Percentiles rank a stretch among this genome's conserved stretches.
Evolutionary conservation across 2,888 invertebrate species (phyloP).

Genomic region (Agrotis puta): DNA sequence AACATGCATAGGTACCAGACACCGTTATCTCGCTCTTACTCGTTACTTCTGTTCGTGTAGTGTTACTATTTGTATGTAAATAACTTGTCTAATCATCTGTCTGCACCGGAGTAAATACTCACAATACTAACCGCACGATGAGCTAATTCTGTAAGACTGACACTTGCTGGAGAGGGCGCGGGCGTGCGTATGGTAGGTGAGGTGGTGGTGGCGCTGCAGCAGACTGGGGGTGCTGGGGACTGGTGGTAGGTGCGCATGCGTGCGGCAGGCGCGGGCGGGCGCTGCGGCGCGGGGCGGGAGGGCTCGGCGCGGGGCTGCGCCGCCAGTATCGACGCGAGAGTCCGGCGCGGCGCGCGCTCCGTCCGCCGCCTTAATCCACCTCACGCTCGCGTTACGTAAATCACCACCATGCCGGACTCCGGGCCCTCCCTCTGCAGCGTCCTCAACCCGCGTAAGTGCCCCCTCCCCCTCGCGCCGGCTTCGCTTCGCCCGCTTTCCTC

Average conservation of each 20-base stretch:
- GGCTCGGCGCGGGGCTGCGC: conserved; percentile 80
- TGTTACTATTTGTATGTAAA: conserved; percentile 43
- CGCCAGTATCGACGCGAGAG: conserved; percentile 90
- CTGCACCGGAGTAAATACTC: conserved; percentile 15
- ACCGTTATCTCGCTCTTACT: conserved; percentile 48
- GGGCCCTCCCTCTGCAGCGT: conserved; percentile 89
- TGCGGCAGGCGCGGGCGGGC: conserved; percentile 61
- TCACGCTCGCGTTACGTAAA: conserved; percentile 87
- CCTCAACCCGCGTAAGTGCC: conserved; percentile 88
- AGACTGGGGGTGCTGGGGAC: conserved; percentile 51
- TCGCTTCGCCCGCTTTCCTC: conserved; percentile 81
- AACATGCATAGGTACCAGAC: conserved; percentile 50
- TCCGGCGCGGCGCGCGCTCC: conserved; percentile 90
- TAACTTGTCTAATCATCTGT: conserved; percentile 34
- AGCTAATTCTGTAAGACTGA: conserved; percentile 47
- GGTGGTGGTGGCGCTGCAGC: conserved; percentile 53
- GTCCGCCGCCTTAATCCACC: conserved; percentile 79
- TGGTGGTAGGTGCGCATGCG: conserved; percentile 58
- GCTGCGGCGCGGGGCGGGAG: conserved; percentile 67
- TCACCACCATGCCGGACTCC: conserved; percentile 86
- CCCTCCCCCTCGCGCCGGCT: conserved; percentile 72
- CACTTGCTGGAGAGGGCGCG: conserved; percentile 42
- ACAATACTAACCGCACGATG: conserved; percentile 54
- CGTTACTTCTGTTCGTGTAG: conserved; percentile 29
- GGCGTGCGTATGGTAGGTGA: conserved; percentile 37